Conservation (phyloP, 2,888 invertebrate species). For the Pyrochroa serraticornis region DNA sequence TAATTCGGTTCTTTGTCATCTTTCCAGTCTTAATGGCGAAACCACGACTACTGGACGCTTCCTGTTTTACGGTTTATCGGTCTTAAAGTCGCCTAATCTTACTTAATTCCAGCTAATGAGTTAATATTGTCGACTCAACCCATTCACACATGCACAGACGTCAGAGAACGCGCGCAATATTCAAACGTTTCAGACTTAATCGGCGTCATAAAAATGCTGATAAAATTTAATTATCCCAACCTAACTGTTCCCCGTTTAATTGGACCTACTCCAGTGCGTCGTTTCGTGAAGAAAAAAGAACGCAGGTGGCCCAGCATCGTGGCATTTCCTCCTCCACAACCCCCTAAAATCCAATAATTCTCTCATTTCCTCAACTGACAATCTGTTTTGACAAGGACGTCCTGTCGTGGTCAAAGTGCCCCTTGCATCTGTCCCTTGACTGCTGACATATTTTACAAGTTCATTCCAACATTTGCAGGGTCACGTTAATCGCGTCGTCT, state of each 20-base stretch:
- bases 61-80: slow-evolving; percentile 39
- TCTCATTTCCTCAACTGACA: slow-evolving; percentile 34
- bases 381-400: slow-evolving; percentile 38
- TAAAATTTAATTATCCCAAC: slow-evolving; percentile 16
- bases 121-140: background rate
- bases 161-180: no score
- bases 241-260: slow-evolving; percentile 6
- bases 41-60: slow-evolving; percentile 36
- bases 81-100: slow-evolving; percentile 10
- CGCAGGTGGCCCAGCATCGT: slow-evolving; percentile 14
- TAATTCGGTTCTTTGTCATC: slow-evolving; percentile 51
- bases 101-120: slow-evolving; percentile 18
- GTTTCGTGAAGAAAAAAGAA: no score
- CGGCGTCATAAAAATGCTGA: slow-evolving; percentile 11
- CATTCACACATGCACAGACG: no score
- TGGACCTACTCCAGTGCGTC: background rate
- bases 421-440: slow-evolving; percentile 6
- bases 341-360: slow-evolving; percentile 33
- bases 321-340: background rate
- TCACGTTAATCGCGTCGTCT: slow-evolving; percentile 12
- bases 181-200: no score
- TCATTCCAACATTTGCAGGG: background rate
- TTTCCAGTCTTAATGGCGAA: slow-evolving; percentile 34
- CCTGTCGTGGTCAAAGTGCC: slow-evolving; percentile 27
- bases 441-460: slow-evolving; percentile 23